Conservation (phyloP, 2,113 vertebrate genomes). For the Echinops telfairi region DNA sequence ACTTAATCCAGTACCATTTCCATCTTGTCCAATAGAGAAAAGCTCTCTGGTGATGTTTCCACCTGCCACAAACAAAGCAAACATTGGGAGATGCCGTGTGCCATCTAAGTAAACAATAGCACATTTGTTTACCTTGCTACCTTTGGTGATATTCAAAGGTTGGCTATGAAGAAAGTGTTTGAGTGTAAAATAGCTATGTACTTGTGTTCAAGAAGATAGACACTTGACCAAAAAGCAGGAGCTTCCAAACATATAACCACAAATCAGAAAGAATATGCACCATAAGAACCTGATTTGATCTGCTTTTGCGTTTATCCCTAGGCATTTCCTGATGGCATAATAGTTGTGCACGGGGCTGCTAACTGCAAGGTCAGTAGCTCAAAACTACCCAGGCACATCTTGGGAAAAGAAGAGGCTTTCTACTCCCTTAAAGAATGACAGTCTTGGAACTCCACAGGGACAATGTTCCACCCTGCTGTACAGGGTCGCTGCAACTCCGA, state of each 20-base stretch:
- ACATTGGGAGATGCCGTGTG: slow-evolving; percentile 39
- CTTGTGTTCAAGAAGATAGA: slow-evolving; percentile 27
- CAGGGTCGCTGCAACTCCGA: no score
- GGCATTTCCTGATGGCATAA: no score
- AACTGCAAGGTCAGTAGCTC: no score
- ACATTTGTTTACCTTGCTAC: slow-evolving; percentile 65
- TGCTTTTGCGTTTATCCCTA: background rate
- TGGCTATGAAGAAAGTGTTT: slow-evolving; percentile 52
- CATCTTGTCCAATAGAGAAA: slow-evolving; percentile 66
- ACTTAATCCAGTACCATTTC: slow-evolving; percentile 65
- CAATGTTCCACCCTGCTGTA: no score
- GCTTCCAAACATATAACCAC: background rate
- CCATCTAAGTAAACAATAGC: slow-evolving; percentile 60
- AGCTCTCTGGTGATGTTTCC: slow-evolving; percentile 50
- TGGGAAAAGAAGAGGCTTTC: no score
- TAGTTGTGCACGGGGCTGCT: no score
- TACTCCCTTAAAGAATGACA: no score
- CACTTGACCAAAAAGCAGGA: background rate
- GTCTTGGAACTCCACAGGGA: no score
- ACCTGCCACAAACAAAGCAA: slow-evolving; percentile 65
- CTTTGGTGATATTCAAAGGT: slow-evolving; percentile 65
- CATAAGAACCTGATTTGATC: background rate
- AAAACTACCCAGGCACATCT: no score
- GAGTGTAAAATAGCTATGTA: slow-evolving; percentile 29
- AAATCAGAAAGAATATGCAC: background rate